A percentile compares a stretch with the other conserved stretches of the same genome.
phyloP scores from a whole-genome alignment of 2,888 invertebrate genomes.

The Fragum whitleyi region DNA sequence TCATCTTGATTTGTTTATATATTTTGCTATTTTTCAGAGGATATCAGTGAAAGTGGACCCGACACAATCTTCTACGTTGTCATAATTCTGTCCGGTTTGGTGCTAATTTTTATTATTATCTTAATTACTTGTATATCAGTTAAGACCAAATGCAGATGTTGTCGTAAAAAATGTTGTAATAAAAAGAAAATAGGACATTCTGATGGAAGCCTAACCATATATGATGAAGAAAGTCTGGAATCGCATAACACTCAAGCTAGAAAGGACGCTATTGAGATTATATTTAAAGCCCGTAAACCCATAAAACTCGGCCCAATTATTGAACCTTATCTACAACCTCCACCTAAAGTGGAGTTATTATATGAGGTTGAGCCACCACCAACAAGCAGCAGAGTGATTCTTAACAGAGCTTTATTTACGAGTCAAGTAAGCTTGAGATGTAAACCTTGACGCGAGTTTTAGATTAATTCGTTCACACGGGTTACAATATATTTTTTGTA shows the following conservation, averaged over 20 bases:
- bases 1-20: too few relatives aligned
- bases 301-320: slow-evolving; percentile 61
- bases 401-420: slow-evolving; percentile 45
- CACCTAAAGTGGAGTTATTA: slow-evolving; percentile 57
- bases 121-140: slow-evolving; percentile 35
- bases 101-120: slow-evolving; percentile 36
- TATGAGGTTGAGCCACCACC: slow-evolving; percentile 55
- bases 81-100: slow-evolving; percentile 34
- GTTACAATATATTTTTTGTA: too few relatives aligned
- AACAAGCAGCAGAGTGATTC: slow-evolving; percentile 52
- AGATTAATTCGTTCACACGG: too few relatives aligned
- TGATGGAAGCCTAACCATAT: slow-evolving; percentile 31
- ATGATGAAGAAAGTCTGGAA: neutral
- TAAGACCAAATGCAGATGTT: slow-evolving; percentile 60
- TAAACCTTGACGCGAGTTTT: neutral
- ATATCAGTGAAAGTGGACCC: slow-evolving; percentile 28
- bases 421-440: slow-evolving; percentile 54
- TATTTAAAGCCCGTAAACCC: slow-evolving; percentile 61
- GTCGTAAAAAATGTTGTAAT: slow-evolving; percentile 24
- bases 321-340: slow-evolving; percentile 59
- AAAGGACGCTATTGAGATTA: slow-evolving; percentile 22
- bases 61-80: slow-evolving; percentile 43
- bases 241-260: neutral
- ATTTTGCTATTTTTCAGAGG: too few relatives aligned
- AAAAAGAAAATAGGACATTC: slow-evolving; percentile 54